Base-by-base conservation (phyloP, 2,888 invertebrate species). In the Agapostemon virescens region DNA sequence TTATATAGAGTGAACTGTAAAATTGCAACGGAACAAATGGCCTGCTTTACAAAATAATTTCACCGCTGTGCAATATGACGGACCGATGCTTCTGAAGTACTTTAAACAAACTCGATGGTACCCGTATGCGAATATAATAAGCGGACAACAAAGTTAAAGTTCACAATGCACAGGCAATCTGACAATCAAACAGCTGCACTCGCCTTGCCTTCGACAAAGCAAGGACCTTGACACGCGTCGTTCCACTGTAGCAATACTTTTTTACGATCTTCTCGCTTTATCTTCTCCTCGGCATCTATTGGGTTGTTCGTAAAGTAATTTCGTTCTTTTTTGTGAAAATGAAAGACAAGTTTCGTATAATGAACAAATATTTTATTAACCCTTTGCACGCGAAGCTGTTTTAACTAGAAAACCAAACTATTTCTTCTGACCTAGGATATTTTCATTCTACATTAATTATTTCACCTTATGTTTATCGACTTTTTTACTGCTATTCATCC, bases 151-250 rank as follows among this genome's bases (percentile, higher is more conserved):
- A 77, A 74, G 63, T 40, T 58, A 11, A 45, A 55, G 63, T 58
- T 61, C 61, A 45, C 9, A 68, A 1, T 15, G 13, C 9, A 20
- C 15, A 58, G 36, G n/a, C 30, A 36, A 13, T 45, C 3, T 36
- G 63, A 55, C 26, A 26, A 38, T 64, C 71, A 38, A 63, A 72
- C 84, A 82, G 84, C 82, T 82, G 84, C 79, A 9, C 52, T 40
- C 76, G 58, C 78, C 68, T 70, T 69, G 63, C 74, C 77, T 79
- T 77, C 42, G 71, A 84, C 81, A 84, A 77, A 77, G 55, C 61
- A 76, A 64, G 70, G 66, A 52, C 49, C 38, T 20, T 74, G 72
- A 73, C 79, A 55, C 68, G 23, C 38, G 64, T 55, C 49, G 77
- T 70, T 74, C 33, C 72, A 23, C 69, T 30, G n/a, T 20, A n/a